Evolutionary conservation across 2,113 vertebrate species (phyloP).

Genomic region (Alectura lathami): DNA sequence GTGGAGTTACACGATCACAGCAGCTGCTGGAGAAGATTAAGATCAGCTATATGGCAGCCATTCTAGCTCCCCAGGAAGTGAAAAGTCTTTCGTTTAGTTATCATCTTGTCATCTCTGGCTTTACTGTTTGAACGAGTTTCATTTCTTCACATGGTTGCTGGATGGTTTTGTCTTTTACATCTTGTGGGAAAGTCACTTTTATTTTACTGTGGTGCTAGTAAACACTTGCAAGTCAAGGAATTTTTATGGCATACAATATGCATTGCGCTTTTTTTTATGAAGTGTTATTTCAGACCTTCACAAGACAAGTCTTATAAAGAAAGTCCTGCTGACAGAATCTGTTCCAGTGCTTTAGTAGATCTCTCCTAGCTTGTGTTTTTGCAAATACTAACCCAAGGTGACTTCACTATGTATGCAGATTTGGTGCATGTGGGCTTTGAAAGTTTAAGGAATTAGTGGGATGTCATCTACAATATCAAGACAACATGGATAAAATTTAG

Average conservation of each 20-base stretch:
- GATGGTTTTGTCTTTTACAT: neutral
- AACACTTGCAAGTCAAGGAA: neutral
- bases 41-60: neutral
- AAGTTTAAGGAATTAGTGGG: neutral
- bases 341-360: neutral
- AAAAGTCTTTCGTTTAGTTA: neutral
- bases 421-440: neutral
- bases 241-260: neutral
- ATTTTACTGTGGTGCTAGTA: neutral
- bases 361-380: neutral
- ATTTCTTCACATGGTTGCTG: neutral
- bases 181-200: neutral
- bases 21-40: neutral
- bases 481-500: neutral
- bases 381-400: rapidly evolving
- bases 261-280: neutral
- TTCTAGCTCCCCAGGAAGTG: neutral
- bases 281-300: neutral
- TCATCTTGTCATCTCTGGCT: neutral
- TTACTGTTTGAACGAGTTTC: neutral
- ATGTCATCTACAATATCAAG: neutral
- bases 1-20: neutral
- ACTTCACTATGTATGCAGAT: neutral
- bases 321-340: neutral
- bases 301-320: neutral